Conservation (phyloP, 2,113 vertebrate species). For the Scartelaos histophorus region DNA sequence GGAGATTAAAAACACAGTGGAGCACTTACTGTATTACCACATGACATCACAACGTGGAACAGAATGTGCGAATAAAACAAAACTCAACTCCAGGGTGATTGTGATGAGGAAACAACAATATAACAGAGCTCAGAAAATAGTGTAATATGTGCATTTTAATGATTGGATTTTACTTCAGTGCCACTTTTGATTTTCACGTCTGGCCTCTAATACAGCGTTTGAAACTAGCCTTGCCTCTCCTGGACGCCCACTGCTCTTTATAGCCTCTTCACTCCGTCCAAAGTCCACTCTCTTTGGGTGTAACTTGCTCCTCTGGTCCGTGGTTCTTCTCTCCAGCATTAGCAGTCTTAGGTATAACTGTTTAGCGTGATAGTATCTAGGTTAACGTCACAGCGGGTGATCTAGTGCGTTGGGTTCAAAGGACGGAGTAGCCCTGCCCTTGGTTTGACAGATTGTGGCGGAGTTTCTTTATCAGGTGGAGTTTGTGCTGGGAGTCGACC, state of each 20-base stretch:
- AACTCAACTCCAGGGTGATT: no score
- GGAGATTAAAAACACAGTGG: no score
- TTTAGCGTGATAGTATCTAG: constrained; percentile 18
- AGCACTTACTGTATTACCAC: no score
- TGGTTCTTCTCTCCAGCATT: constrained; percentile 2
- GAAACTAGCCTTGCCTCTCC: constrained; percentile 15
- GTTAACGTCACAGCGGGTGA: constrained; percentile 31
- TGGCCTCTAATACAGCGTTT: constrained; percentile 4
- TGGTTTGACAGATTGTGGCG: constrained; percentile 31
- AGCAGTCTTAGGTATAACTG: not conserved
- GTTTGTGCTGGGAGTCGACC: constrained; percentile 43
- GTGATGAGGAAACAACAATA: no score
- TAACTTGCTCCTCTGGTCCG: constrained; percentile 13
- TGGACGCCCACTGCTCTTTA: constrained; percentile 23
- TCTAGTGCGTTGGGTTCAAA: constrained; percentile 63
- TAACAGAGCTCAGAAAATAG: no score
- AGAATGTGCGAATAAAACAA: no score
- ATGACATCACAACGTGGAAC: no score
- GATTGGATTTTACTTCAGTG: not conserved
- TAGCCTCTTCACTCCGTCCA: constrained; percentile 44
- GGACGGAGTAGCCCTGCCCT: constrained; percentile 65
- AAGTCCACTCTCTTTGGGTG: constrained; percentile 70
- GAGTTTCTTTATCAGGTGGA: constrained; percentile 61
- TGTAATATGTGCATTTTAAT: not conserved
- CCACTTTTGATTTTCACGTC: not conserved